These are phyloP conservation scores for Spongilla lacustris DNA, from an alignment of 37 sponge, comb jelly and placozoan genomes.

Conservation along the genomic window DNA sequence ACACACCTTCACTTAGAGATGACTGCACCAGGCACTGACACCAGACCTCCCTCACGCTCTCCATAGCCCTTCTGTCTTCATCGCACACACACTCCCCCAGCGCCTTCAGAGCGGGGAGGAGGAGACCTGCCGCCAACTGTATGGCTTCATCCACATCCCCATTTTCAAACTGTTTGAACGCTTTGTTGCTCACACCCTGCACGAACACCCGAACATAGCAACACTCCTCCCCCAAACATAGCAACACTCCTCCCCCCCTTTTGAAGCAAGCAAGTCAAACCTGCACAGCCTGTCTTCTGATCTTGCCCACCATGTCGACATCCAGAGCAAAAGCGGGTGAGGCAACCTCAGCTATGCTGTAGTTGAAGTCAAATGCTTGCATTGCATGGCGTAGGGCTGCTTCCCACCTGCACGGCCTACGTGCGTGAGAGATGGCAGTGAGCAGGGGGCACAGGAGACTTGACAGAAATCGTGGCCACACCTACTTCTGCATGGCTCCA, in stretches of 20 bases:
- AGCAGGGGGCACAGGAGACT: neutral
- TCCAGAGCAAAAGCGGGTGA: neutral
- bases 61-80: slow-evolving; percentile 33
- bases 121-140: slow-evolving; percentile 6
- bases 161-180: slow-evolving; percentile 20
- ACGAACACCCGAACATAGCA: neutral
- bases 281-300: slow-evolving; percentile 6
- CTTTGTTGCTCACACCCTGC: slow-evolving; percentile 32
- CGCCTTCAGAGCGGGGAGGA: slow-evolving; percentile 36
- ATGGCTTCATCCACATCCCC: slow-evolving; percentile 18
- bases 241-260: neutral
- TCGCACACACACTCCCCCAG: neutral
- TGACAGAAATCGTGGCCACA: neutral
- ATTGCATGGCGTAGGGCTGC: slow-evolving; percentile 3
- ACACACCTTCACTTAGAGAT: slow-evolving; percentile 54
- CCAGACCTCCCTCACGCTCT: slow-evolving; percentile 64
- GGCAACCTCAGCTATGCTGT: neutral
- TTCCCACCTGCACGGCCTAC: slow-evolving; percentile 7
- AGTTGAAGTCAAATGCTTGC: slow-evolving; percentile 10
- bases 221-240: neutral
- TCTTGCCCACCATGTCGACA: neutral
- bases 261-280: neutral
- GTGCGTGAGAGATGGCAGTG: neutral
- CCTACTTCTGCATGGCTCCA: neutral
- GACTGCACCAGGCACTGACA: slow-evolving; percentile 56